These are phyloP conservation scores for Bombus polaris DNA, from an alignment of 1,140 invertebrate genomes.

Conservation along the genomic window DNA sequence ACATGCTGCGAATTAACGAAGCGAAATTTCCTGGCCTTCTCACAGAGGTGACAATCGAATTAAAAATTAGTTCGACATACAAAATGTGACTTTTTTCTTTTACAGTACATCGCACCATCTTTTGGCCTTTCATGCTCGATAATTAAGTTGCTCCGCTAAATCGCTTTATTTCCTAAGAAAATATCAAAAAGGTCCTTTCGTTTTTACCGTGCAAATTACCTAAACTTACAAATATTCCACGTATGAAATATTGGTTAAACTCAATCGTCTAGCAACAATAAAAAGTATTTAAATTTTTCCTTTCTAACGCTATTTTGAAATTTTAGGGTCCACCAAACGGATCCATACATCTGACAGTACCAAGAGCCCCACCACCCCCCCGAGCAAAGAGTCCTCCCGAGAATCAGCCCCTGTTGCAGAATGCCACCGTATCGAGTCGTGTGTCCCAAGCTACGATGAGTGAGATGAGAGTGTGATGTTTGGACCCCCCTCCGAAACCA, in stretches of 20 bases:
- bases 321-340: constrained; percentile 84
- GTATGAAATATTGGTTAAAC: no score
- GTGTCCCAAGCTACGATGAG: constrained; percentile 90
- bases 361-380: constrained; percentile 84
- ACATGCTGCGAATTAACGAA: neutral
- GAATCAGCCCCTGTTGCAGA: constrained; percentile 83
- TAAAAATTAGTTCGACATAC: no score
- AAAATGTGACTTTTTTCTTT: no score
- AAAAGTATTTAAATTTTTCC: no score
- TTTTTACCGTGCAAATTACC: no score
- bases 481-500: constrained; percentile 81
- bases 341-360: constrained; percentile 84
- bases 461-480: constrained; percentile 93
- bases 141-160: no score
- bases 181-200: no score
- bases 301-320: neutral
- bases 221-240: no score
- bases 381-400: constrained; percentile 84
- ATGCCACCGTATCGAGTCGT: constrained; percentile 79
- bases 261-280: no score
- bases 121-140: no score
- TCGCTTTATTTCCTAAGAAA: no score
- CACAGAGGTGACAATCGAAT: neutral
- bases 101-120: no score
- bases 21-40: neutral